A percentile compares a stretch with the other conserved stretches of the same genome.
These are phyloP conservation scores for Siniperca knerii DNA, from an alignment of 2,113 vertebrate species.

Conservation along the genomic window DNA sequence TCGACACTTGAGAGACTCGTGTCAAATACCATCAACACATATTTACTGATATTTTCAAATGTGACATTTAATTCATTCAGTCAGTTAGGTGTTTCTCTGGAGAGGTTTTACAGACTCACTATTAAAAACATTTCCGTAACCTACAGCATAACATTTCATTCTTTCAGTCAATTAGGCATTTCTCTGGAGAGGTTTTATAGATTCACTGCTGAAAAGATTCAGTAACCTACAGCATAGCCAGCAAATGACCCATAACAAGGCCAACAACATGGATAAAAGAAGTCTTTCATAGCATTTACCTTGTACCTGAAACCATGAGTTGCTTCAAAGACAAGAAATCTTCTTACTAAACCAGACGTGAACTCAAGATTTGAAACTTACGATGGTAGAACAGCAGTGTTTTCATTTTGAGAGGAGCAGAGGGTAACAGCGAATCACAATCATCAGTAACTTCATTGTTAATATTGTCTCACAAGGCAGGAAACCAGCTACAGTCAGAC, in stretches of 20 bases:
- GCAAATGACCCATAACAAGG: constrained; percentile 16
- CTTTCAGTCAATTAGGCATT: constrained; percentile 15
- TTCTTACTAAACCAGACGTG: background rate
- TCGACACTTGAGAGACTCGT: background rate
- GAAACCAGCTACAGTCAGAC: background rate
- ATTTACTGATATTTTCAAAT: constrained; percentile 40
- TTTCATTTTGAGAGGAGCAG: background rate
- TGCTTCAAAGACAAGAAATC: background rate
- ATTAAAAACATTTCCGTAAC: constrained; percentile 1
- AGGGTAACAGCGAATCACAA: background rate
- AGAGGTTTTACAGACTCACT: background rate
- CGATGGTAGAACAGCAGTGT: background rate
- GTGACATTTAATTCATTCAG: constrained; percentile 15
- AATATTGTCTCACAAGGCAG: background rate
- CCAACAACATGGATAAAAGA: background rate
- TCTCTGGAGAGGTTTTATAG: constrained; percentile 11
- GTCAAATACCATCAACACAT: constrained; percentile 7
- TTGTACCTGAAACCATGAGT: background rate
- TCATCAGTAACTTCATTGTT: background rate
- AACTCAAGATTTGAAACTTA: background rate
- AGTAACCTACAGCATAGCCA: background rate
- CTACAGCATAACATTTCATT: constrained; percentile 14
- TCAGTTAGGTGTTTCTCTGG: constrained; percentile 1
- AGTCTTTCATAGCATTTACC: background rate
- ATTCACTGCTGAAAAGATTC: background rate